These are phyloP conservation scores for Trachymyrmex septentrionalis DNA, from an alignment of 1,140 invertebrate genomes.

Conservation along the genomic window DNA sequence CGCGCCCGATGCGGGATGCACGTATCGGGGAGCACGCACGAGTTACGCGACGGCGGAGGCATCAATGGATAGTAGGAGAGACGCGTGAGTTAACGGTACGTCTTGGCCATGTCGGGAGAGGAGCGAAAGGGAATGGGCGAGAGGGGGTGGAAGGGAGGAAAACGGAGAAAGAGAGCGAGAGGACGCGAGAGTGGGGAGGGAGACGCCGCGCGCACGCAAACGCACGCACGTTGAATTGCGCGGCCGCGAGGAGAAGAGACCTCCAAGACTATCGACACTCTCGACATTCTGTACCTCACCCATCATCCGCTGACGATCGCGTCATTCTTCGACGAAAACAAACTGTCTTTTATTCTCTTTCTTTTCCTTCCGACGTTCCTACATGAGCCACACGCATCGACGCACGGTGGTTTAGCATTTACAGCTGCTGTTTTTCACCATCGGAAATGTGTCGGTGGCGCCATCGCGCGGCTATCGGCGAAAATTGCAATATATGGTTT, in stretches of 20 bases:
- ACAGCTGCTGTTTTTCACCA: neutral
- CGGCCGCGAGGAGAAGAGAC: too few species aligned
- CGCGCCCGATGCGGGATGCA: slow-evolving; percentile 53
- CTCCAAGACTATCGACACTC: neutral
- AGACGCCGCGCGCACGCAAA: neutral
- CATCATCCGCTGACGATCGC: neutral
- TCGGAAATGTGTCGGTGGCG: neutral
- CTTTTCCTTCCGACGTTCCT: neutral
- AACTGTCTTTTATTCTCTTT: neutral
- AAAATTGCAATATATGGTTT: neutral
- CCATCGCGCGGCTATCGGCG: neutral
- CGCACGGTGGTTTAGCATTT: too few species aligned
- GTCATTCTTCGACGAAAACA: neutral
- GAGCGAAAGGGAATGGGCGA: neutral
- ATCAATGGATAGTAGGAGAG: slow-evolving; percentile 60
- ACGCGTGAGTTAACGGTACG: slow-evolving; percentile 57
- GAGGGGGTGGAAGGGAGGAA: neutral
- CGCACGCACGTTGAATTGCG: neutral
- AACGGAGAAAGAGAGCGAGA: slow-evolving; percentile 27
- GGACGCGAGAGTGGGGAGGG: neutral
- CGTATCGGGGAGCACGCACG: slow-evolving; percentile 40
- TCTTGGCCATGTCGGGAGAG: slow-evolving; percentile 46
- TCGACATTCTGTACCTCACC: neutral
- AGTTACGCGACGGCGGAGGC: slow-evolving; percentile 53
- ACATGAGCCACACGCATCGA: too few species aligned